Evolutionary conservation across 2,113 vertebrate species (phyloP), one percentile per base, ranked within the genome.

Genomic region (Chaenocephalus aceratus): DNA sequence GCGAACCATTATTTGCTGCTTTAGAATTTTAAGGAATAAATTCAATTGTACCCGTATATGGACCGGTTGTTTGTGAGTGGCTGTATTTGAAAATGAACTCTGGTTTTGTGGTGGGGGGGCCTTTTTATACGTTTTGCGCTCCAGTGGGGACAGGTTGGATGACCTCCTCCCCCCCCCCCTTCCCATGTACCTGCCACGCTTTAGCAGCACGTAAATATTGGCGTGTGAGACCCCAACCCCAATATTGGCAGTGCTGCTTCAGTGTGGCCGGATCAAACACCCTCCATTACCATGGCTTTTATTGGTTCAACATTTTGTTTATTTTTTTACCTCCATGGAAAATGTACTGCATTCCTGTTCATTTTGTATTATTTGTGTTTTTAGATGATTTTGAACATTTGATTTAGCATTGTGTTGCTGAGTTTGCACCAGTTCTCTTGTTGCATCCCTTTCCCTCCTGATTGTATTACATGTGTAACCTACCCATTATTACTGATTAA

Each of bases 181-280:
- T 72, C 65, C 61, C 65, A 84, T 93, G 54, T 96, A 93, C 96
- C 96, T 94, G 96, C 95, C 93, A 96, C 97, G 92, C 97, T 97
- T 92, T 98, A 99, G 98, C 98, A 99, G 98, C 98, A 99, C 97
- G 97, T 99, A 99, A 99, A 99, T 99, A 99, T 99, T 99, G 98
- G 97, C 79, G 98, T 98, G 96, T 96, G 97, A 93, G 80, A 93
- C 90, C 94, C 94, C 94, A 96, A 97, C 97, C 95, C 97, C 98
- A 98, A 97, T 99, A 98, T 99, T 99, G 84, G 93, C 95, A 97
- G 97, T 99, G 98, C 98, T 99, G 98, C 97, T 99, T 96, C 95
- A 99, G 95, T 93, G 97, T 97, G 96, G 95, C 94, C 86, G 96
- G 96, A 93, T 89, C 93, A 86, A 90, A 89, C 94, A 81, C 75